A percentile compares a stretch with the other conserved stretches of the same genome.
These are phyloP conservation scores for Esox lucius DNA, from an alignment of 2,797 vertebrate species.

Conservation along the genomic window DNA sequence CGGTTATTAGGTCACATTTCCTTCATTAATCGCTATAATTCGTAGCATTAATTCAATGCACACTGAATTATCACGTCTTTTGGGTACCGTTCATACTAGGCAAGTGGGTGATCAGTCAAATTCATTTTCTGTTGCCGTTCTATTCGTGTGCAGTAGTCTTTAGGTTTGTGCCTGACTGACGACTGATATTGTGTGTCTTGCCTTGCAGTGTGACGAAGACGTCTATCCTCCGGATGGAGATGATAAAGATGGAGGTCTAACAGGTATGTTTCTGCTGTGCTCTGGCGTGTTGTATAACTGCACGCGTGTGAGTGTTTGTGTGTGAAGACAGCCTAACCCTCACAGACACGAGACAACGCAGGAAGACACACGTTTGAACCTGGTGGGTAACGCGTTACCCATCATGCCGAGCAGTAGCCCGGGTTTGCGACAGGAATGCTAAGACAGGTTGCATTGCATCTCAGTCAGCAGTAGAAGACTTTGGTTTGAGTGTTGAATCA, in stretches of 20 bases:
- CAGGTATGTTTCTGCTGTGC: slow-evolving; percentile 58
- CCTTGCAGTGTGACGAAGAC: slow-evolving; percentile 54
- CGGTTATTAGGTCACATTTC: too few relatives aligned
- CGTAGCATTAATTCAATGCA: too few relatives aligned
- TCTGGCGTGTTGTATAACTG: not conserved
- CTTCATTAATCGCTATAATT: too few relatives aligned
- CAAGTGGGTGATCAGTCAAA: not conserved
- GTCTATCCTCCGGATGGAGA: slow-evolving; percentile 33
- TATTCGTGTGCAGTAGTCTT: not conserved
- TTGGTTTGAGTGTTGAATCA: not conserved
- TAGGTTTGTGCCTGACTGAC: not conserved
- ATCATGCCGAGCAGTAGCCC: not conserved
- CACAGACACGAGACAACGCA: too few relatives aligned
- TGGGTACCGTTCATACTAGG: not conserved
- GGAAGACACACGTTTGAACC: too few relatives aligned
- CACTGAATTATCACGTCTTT: not conserved
- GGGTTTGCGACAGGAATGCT: too few relatives aligned
- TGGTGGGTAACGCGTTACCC: too few relatives aligned
- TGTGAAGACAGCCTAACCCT: not conserved
- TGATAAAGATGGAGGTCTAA: slow-evolving; percentile 58
- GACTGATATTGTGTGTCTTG: slow-evolving; percentile 12
- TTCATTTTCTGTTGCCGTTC: not conserved
- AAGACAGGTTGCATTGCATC: not conserved
- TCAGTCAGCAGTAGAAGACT: not conserved
- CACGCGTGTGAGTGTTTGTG: not conserved